These are phyloP conservation scores for Acrocyrtus sp. DNA, from an alignment of 2,888 invertebrate genomes.

Conservation along the genomic window DNA sequence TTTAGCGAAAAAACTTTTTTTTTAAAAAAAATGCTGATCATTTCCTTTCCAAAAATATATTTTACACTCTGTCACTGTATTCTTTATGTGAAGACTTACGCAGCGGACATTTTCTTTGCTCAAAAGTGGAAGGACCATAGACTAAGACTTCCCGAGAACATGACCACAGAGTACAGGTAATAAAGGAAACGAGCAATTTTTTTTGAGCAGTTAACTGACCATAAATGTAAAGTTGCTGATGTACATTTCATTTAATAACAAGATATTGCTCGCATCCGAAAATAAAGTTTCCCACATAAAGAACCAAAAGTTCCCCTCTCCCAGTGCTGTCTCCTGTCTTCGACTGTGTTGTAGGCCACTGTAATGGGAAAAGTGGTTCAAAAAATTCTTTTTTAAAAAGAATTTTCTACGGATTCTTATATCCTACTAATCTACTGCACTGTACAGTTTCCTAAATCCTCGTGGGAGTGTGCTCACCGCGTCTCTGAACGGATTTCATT, in stretches of 20 bases:
- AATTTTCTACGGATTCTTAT: too few relatives aligned
- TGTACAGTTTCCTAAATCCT: too few relatives aligned
- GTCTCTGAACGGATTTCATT: too few relatives aligned
- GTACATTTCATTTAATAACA: background rate
- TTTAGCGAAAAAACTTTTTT: too few relatives aligned
- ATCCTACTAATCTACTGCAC: too few relatives aligned
- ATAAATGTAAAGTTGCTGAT: background rate
- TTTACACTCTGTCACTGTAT: constrained; percentile 19
- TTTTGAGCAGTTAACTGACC: background rate
- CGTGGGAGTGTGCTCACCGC: too few relatives aligned
- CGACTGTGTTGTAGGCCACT: too few relatives aligned
- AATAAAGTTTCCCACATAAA: too few relatives aligned
- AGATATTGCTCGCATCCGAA: background rate
- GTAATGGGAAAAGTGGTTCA: too few relatives aligned
- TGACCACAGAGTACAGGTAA: constrained; percentile 85
- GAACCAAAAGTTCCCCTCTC: too few relatives aligned
- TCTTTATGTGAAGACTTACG: constrained; percentile 74
- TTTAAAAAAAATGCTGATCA: background rate
- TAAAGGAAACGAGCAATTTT: background rate
- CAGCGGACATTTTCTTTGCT: constrained; percentile 91
- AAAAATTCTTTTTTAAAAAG: too few relatives aligned
- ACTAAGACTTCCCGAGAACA: constrained; percentile 85
- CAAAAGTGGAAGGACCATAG: constrained; percentile 94
- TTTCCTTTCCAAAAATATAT: background rate
- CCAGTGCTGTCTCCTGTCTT: too few relatives aligned